phyloP scores from a whole-genome alignment of 2,113 vertebrate genomes.

The Dasypus novemcinctus region DNA sequence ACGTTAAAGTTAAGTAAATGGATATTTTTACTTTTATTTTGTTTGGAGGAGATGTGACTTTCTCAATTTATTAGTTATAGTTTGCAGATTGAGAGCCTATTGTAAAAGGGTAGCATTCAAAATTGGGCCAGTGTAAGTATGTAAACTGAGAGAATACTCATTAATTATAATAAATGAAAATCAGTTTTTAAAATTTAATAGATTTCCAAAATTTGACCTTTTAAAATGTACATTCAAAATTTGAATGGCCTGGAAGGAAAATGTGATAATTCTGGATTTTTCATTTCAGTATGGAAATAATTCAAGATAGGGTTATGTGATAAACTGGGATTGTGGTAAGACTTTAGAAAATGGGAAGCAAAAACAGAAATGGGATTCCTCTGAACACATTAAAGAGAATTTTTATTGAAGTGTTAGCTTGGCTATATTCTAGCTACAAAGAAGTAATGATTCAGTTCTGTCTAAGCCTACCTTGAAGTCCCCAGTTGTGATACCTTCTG shows the following conservation, averaged over 20 bases:
- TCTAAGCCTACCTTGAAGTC: neutral
- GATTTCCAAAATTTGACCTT: neutral
- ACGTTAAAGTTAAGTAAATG: neutral
- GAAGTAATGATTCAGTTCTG: neutral
- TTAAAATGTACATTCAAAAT: neutral
- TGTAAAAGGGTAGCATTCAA: neutral
- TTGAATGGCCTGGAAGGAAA: neutral
- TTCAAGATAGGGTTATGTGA: neutral
- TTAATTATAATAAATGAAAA: neutral
- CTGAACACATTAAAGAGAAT: neutral
- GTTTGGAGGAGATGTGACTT: neutral
- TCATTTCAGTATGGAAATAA: neutral
- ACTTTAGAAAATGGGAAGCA: neutral
- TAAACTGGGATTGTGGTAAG: neutral
- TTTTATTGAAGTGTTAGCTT: neutral
- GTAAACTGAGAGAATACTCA: neutral
- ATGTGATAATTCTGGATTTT: neutral
- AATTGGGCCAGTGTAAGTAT: neutral
- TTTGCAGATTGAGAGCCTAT: neutral
- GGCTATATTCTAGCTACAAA: neutral
- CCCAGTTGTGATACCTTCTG: slow-evolving; percentile 22
- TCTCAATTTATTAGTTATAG: neutral
- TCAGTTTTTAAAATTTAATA: neutral
- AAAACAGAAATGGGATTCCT: neutral
- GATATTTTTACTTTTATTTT: neutral